Conservation (phyloP, 2,888 invertebrate species). For the Barypeithes pellucidus region DNA sequence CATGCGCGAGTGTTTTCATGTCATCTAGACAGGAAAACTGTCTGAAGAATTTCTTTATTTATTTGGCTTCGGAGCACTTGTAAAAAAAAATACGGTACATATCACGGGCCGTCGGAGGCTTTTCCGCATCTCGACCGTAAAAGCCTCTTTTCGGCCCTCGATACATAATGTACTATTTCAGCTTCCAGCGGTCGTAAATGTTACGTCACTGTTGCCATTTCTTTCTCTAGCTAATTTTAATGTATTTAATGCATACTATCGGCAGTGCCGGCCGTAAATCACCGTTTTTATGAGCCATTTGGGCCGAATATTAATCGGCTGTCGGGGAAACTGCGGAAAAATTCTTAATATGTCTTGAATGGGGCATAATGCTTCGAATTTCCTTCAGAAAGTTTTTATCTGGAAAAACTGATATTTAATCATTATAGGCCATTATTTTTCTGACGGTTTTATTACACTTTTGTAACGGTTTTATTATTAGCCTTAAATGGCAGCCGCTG, state of each 20-base stretch:
- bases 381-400: conserved; percentile 45
- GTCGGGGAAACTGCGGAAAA: conserved; percentile 61
- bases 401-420: conserved; percentile 49
- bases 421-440: conserved; percentile 30
- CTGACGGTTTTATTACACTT: conserved; percentile 23
- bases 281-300: conserved; percentile 70
- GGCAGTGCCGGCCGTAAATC: conserved; percentile 65
- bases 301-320: conserved; percentile 69
- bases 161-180: no score
- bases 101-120: no score
- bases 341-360: conserved; percentile 55
- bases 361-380: conserved; percentile 50
- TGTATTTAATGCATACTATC: conserved; percentile 55
- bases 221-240: conserved; percentile 51
- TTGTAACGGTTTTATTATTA: conserved; percentile 12
- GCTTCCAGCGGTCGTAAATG: no score
- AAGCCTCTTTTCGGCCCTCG: no score
- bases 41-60: no score
- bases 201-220: conserved; percentile 32
- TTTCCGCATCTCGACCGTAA: no score
- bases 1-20: no score
- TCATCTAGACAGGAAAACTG: no score
- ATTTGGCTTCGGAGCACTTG: no score
- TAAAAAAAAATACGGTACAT: no score
- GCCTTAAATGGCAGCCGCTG: neutral